phyloP scores from a whole-genome alignment of 2,113 vertebrate species.

The Octodon degus region DNA sequence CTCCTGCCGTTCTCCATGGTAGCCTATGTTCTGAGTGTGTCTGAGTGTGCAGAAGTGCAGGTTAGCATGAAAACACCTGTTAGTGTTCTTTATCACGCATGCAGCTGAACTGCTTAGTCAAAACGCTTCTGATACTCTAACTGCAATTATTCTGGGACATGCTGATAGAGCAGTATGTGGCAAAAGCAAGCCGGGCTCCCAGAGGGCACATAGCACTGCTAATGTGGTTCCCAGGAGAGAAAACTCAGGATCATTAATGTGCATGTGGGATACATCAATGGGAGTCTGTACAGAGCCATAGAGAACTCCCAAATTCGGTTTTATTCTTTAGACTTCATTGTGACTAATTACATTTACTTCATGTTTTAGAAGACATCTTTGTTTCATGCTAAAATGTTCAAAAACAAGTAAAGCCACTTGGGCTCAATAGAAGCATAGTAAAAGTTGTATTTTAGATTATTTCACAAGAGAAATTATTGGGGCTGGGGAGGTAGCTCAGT shows the following conservation, averaged over 20 bases:
- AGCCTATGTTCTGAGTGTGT: not conserved
- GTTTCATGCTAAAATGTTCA: not conserved
- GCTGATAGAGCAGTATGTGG: not conserved
- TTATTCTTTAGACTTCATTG: not conserved
- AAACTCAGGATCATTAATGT: not conserved
- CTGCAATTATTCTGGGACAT: slow-evolving; percentile 35
- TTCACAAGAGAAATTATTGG: not conserved
- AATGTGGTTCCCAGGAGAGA: not conserved
- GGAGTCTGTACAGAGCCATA: not conserved
- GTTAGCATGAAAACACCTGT: slow-evolving; percentile 28
- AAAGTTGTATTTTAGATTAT: not conserved
- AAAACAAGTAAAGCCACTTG: not conserved
- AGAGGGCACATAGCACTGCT: not conserved
- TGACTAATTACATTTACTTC: not conserved
- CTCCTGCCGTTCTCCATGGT: not conserved
- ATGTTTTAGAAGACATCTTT: not conserved
- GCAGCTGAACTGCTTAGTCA: not conserved
- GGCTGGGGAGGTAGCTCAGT: too few species aligned
- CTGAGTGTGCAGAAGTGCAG: not conserved
- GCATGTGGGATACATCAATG: not conserved
- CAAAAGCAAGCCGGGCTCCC: not conserved
- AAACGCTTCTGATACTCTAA: not conserved
- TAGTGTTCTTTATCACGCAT: not conserved
- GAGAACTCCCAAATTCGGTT: not conserved
- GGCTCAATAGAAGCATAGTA: not conserved